A percentile compares a stretch with the other conserved stretches of the same genome.
Evolutionary conservation across 2,888 invertebrate species (phyloP).

Genomic region (Drosophila greeni): DNA sequence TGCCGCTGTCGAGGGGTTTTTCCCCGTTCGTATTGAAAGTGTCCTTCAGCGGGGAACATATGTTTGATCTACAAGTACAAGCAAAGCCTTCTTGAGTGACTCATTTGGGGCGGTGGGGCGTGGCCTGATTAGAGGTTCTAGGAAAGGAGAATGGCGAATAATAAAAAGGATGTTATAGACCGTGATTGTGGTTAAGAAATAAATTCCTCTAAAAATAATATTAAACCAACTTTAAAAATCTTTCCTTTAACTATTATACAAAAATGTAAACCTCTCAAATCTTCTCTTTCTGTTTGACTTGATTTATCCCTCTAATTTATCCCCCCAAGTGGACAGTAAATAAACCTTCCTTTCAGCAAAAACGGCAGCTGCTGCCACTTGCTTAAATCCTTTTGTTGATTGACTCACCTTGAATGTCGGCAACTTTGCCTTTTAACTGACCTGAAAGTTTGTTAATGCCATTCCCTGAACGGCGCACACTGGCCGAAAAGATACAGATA

Average conservation of each 20-base stretch:
- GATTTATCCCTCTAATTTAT: slow-evolving; percentile 2
- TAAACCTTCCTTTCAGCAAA: neutral
- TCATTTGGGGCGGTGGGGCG: slow-evolving; percentile 5
- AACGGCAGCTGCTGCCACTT: slow-evolving; percentile 12
- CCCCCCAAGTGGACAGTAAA: slow-evolving; percentile 17
- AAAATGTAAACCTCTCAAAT: neutral
- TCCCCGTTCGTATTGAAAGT: slow-evolving; percentile 18
- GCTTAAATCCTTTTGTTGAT: slow-evolving; percentile 33
- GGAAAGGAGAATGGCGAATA: neutral
- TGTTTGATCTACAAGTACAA: slow-evolving; percentile 25
- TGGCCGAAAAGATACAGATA: no score
- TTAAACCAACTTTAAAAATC: neutral
- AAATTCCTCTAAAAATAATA: no score
- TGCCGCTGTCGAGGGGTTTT: slow-evolving; percentile 21
- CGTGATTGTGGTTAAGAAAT: no score
- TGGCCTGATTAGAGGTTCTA: slow-evolving; percentile 5
- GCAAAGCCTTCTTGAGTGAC: slow-evolving; percentile 5
- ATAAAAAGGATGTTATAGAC: neutral
- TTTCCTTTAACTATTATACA: no score
- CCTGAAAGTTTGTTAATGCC: slow-evolving; percentile 36
- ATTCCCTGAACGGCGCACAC: slow-evolving; percentile 29
- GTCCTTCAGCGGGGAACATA: slow-evolving; percentile 29
- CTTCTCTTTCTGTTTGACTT: neutral
- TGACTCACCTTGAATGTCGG: slow-evolving; percentile 33
- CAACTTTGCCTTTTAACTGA: slow-evolving; percentile 32